phyloP scores from a whole-genome alignment of 2,113 vertebrate species.

The Cyphomyrus discorhynchus region DNA sequence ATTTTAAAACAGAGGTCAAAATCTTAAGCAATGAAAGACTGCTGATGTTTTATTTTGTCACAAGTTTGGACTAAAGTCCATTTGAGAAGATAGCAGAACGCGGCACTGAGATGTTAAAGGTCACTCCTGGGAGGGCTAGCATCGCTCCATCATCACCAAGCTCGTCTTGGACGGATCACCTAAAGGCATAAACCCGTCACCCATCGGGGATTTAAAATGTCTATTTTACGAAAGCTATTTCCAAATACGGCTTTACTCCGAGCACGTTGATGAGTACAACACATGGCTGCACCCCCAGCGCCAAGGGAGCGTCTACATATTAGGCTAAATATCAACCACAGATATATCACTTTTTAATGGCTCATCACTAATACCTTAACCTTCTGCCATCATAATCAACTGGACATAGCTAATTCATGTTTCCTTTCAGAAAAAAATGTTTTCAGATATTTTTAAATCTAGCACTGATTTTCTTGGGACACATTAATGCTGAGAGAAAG shows the following conservation, averaged over 20 bases:
- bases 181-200: neutral
- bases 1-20: neutral
- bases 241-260: neutral
- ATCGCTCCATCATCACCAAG: neutral
- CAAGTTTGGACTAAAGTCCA: neutral
- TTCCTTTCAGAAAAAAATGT: neutral
- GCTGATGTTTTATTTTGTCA: neutral
- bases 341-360: neutral
- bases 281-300: neutral
- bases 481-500: neutral
- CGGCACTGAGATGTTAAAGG: neutral
- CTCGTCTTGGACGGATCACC: neutral
- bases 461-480: neutral
- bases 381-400: neutral
- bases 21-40: neutral
- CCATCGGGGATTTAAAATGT: slow-evolving; percentile 1
- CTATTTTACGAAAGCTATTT: slow-evolving; percentile 4
- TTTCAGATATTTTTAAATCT: neutral
- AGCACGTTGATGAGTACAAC: neutral
- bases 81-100: neutral
- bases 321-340: neutral
- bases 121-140: neutral
- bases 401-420: neutral
- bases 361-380: neutral
- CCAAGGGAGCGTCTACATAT: neutral